These are phyloP conservation scores for Labroides dimidiatus DNA, from an alignment of 2,797 vertebrate species.

Conservation along the genomic window DNA sequence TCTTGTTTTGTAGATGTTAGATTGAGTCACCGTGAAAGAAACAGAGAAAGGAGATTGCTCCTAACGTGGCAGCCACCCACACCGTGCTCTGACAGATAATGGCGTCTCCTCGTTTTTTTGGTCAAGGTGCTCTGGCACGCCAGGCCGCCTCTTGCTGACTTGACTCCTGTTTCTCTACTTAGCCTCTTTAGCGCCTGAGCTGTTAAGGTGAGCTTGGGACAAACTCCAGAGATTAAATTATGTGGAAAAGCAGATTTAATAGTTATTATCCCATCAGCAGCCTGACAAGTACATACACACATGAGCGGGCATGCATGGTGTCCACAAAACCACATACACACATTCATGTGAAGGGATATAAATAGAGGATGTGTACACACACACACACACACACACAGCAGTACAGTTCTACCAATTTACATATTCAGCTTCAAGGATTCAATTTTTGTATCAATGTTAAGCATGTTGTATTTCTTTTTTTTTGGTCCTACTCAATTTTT, in stretches of 20 bases:
- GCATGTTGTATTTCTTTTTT: not conserved
- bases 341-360: not conserved
- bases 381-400: not conserved
- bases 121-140: slow-evolving; percentile 61
- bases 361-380: not conserved
- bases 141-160: slow-evolving; percentile 51
- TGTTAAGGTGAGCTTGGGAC: slow-evolving; percentile 67
- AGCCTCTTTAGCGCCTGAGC: slow-evolving; percentile 58
- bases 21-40: slow-evolving; percentile 41
- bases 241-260: slow-evolving; percentile 74
- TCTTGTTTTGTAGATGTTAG: slow-evolving; percentile 10
- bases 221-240: slow-evolving; percentile 73
- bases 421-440: not conserved
- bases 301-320: not conserved
- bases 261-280: slow-evolving; percentile 60
- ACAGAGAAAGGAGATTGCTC: slow-evolving; percentile 38
- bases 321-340: not conserved
- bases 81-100: slow-evolving; percentile 51
- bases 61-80: slow-evolving; percentile 44
- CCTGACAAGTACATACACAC: slow-evolving; percentile 29
- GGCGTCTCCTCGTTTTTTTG: slow-evolving; percentile 30
- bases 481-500: not conserved
- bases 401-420: not conserved
- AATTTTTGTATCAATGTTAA: not conserved
- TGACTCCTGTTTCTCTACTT: slow-evolving; percentile 36